phyloP scores from a whole-genome alignment of 2,888 invertebrate species.

The Agapostemon virescens region DNA sequence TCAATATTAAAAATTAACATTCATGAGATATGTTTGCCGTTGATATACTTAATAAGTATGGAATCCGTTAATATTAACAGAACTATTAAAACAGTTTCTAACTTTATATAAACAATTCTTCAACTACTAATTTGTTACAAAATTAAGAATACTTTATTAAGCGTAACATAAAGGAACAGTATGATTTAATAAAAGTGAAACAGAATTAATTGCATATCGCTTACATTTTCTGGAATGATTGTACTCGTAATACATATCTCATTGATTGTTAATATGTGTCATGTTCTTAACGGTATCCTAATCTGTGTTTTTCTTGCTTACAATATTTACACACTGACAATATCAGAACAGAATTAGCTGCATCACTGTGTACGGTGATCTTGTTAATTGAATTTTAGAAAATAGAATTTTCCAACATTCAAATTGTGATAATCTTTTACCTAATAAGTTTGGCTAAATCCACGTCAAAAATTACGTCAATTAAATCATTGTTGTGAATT shows the following conservation, averaged over 20 bases:
- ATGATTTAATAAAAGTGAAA: slow-evolving; percentile 19
- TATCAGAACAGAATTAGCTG: slow-evolving; percentile 42
- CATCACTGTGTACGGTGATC: slow-evolving; percentile 60
- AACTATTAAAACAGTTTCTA: neutral
- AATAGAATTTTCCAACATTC: slow-evolving; percentile 49
- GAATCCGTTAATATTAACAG: slow-evolving; percentile 11
- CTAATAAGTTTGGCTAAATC: slow-evolving; percentile 44
- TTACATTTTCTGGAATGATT: slow-evolving; percentile 36
- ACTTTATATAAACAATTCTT: neutral
- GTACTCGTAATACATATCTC: slow-evolving; percentile 41
- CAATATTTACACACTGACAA: slow-evolving; percentile 42
- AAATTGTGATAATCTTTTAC: slow-evolving; percentile 37
- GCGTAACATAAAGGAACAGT: slow-evolving; percentile 10
- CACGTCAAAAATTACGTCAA: slow-evolving; percentile 47
- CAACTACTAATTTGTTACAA: slow-evolving; percentile 19
- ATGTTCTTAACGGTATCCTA: slow-evolving; percentile 45
- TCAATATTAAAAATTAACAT: slow-evolving; percentile 40
- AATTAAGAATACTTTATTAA: slow-evolving; percentile 20
- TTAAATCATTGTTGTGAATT: slow-evolving; percentile 59
- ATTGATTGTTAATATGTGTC: slow-evolving; percentile 44
- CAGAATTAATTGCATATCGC: slow-evolving; percentile 16
- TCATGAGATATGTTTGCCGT: slow-evolving; percentile 44
- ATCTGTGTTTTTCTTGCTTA: slow-evolving; percentile 49
- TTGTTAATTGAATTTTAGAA: slow-evolving; percentile 43
- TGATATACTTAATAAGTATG: slow-evolving; percentile 26